Percentiles rank a stretch among this genome's conserved stretches.
Conservation (phyloP, 2,888 invertebrate genomes). For the Orchesella flavescens region DNA sequence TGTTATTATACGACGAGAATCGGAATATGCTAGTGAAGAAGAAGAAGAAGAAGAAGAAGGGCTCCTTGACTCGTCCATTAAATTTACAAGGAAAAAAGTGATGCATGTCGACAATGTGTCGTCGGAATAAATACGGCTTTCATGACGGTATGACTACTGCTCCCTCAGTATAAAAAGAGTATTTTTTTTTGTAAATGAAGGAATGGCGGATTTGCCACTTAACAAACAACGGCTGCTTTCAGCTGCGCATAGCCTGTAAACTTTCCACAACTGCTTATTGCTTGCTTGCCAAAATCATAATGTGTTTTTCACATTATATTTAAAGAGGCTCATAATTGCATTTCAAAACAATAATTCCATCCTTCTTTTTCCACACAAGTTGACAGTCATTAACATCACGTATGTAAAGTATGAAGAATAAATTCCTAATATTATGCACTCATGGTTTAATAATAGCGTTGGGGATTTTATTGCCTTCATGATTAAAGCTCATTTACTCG, state of each 20-base stretch:
- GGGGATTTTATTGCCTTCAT: conserved; percentile 44
- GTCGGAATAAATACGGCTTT: conserved; percentile 26
- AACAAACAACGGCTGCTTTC: not conserved
- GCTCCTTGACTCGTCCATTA: conserved; percentile 40
- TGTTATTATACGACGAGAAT: not conserved
- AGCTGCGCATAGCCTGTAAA: not conserved
- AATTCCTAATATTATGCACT: not conserved
- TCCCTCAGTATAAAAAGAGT: not conserved
- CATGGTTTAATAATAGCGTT: conserved; percentile 8
- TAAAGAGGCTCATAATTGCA: conserved; percentile 23
- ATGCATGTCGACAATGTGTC: conserved; percentile 37
- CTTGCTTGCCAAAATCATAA: conserved; percentile 29
- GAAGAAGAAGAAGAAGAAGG: too few relatives aligned
- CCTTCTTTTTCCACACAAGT: not conserved
- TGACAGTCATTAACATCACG: not conserved
- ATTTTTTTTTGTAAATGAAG: too few relatives aligned
- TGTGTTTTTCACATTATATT: conserved; percentile 11
- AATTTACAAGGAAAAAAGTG: conserved; percentile 42
- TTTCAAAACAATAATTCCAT: conserved; percentile 6
- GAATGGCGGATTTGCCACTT: not conserved
- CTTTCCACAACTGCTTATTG: not conserved
- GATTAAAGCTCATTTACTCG: conserved; percentile 36
- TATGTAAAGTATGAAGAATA: too few relatives aligned
- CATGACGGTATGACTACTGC: conserved; percentile 26
- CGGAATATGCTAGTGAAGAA: not conserved